Percentiles rank a stretch among this genome's conserved stretches.
phyloP scores from a whole-genome alignment of 2,113 vertebrate genomes.

The Lasiurus borealis region DNA sequence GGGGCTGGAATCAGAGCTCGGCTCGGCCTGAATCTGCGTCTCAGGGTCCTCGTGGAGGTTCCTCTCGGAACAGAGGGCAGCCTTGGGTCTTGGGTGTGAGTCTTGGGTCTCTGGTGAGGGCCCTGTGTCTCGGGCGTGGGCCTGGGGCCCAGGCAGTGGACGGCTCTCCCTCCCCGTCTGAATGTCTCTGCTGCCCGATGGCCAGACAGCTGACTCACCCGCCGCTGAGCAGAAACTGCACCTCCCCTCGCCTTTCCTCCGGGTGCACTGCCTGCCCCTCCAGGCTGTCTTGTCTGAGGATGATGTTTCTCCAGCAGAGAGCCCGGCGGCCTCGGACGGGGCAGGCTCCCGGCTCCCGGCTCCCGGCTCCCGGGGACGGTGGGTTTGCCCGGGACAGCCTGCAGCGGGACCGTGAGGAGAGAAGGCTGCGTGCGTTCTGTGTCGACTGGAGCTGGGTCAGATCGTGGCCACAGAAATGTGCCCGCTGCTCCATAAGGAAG shows the following conservation, averaged over 20 bases:
- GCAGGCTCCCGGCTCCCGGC: conserved; percentile 69
- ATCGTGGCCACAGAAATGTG: neutral
- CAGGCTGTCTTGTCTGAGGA: conserved; percentile 65
- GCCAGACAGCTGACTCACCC: conserved; percentile 62
- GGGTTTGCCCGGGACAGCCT: conserved; percentile 73
- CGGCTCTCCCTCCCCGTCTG: neutral
- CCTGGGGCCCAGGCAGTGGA: neutral
- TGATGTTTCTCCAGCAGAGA: conserved; percentile 72
- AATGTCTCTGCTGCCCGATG: conserved; percentile 42
- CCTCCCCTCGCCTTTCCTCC: conserved; percentile 23
- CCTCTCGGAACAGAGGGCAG: neutral
- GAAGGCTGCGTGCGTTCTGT: conserved; percentile 61
- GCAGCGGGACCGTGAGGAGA: conserved; percentile 77
- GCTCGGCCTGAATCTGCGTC: neutral
- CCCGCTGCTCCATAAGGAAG: neutral
- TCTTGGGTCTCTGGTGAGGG: neutral
- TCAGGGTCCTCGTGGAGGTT: neutral
- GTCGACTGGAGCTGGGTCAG: conserved; percentile 59
- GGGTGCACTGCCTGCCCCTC: conserved; percentile 21
- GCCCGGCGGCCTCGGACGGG: conserved; percentile 72
- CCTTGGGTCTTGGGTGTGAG: neutral
- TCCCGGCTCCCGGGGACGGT: conserved; percentile 69
- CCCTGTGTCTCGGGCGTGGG: too few relatives aligned
- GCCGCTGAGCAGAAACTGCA: neutral
- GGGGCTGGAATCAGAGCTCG: neutral